These are phyloP conservation scores for Chrysolina haemoptera DNA, from an alignment of 2,888 invertebrate species.

Conservation along the genomic window DNA sequence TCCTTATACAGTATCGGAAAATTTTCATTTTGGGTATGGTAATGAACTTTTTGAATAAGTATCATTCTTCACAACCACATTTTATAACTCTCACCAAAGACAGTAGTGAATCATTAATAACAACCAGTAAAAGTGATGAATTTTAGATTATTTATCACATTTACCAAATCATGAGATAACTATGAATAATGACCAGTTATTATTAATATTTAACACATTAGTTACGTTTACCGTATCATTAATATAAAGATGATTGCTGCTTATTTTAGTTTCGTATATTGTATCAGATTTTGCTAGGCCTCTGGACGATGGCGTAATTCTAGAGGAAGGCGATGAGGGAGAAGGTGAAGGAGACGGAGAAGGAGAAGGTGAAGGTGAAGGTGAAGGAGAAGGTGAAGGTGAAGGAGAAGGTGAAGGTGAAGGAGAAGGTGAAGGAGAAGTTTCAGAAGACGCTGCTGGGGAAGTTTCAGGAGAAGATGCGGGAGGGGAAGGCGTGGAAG, in stretches of 20 bases:
- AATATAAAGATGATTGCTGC: not conserved
- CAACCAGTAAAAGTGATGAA: too few relatives aligned
- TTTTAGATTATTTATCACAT: too few relatives aligned
- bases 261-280: not conserved
- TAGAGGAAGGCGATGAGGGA: conserved; percentile 10
- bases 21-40: too few relatives aligned
- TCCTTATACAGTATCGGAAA: too few relatives aligned
- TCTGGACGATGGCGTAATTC: not conserved
- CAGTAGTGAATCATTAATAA: too few relatives aligned
- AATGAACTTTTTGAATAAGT: too few relatives aligned
- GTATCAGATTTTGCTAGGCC: not conserved
- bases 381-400: conserved; percentile 5
- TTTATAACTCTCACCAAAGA: too few relatives aligned
- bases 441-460: not conserved
- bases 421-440: conserved; percentile 16
- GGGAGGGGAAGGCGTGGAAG: conserved; percentile 20
- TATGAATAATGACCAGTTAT: too few relatives aligned
- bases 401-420: conserved; percentile 16
- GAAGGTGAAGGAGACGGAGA: not conserved
- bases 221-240: too few relatives aligned
- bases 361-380: conserved; percentile 22
- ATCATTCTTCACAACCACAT: too few relatives aligned
- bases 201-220: too few relatives aligned
- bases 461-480: conserved; percentile 5
- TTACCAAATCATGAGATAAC: too few relatives aligned